Percentiles rank a stretch among this genome's conserved stretches.
phyloP scores from a whole-genome alignment of 2,113 vertebrate genomes.

The Pseudolaguvia tuberculata region DNA sequence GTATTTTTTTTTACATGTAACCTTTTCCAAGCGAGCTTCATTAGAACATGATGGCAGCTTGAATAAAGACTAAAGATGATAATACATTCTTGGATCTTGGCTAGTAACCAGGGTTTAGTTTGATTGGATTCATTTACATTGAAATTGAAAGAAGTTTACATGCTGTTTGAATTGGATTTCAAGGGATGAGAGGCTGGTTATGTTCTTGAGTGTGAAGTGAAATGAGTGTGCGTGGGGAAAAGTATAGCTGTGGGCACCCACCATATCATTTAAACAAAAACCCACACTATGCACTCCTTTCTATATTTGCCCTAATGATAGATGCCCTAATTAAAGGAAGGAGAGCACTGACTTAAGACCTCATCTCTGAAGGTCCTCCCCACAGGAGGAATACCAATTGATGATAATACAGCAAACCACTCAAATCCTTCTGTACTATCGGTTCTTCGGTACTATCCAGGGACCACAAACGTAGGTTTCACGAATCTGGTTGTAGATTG shows the following conservation, averaged over 20 bases:
- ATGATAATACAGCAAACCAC: no score
- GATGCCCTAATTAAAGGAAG: no score
- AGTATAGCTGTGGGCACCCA: constrained; percentile 1
- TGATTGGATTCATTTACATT: constrained; percentile 24
- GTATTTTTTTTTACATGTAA: neutral
- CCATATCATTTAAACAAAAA: constrained; percentile 28
- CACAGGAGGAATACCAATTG: no score
- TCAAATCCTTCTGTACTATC: no score
- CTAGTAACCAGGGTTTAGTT: constrained; percentile 9
- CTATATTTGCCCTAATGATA: no score
- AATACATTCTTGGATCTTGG: constrained; percentile 2
- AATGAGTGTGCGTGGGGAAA: neutral
- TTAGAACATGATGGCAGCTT: neutral
- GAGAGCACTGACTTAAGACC: no score
- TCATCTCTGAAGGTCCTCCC: no score
- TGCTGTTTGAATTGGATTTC: neutral
- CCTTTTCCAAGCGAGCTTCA: neutral
- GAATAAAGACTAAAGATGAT: neutral
- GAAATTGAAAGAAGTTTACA: constrained; percentile 28
- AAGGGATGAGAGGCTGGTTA: constrained; percentile 21
- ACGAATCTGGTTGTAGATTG: no score
- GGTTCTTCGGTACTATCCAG: no score
- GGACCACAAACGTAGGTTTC: no score
- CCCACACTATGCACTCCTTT: neutral
- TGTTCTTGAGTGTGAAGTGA: neutral